phyloP scores from a whole-genome alignment of 2,113 vertebrate genomes.

The Pipa parva region DNA sequence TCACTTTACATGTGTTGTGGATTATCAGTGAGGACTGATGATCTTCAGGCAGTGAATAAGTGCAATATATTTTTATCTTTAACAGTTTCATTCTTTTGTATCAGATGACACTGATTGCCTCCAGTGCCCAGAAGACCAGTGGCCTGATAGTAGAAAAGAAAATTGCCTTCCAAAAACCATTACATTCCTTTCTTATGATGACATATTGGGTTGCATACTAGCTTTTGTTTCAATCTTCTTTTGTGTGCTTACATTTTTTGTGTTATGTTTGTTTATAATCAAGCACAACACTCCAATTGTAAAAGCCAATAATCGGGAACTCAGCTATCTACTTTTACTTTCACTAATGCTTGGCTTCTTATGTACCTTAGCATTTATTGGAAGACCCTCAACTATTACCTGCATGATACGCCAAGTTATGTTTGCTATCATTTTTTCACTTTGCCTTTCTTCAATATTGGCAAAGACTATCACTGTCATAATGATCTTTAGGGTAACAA shows the following conservation, averaged over 20 bases:
- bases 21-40: no score
- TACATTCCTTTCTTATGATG: slow-evolving; percentile 25
- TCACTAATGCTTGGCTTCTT: slow-evolving; percentile 59
- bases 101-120: slow-evolving; percentile 15
- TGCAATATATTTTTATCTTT: no score
- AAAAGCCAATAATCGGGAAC: slow-evolving; percentile 35
- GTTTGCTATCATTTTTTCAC: slow-evolving; percentile 48
- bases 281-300: slow-evolving; percentile 48
- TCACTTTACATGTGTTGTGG: no score
- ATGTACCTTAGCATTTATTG: slow-evolving; percentile 61
- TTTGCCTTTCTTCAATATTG: slow-evolving; percentile 20
- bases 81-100: no score
- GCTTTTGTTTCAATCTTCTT: slow-evolving; percentile 4
- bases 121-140: slow-evolving; percentile 21
- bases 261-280: slow-evolving; percentile 6
- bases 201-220: background rate
- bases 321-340: slow-evolving; percentile 58
- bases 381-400: slow-evolving; percentile 49
- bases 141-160: slow-evolving; percentile 12
- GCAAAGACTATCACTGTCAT: slow-evolving; percentile 22
- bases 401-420: slow-evolving; percentile 51
- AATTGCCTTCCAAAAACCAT: slow-evolving; percentile 15
- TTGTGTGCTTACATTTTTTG: slow-evolving; percentile 14
- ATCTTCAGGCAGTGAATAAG: no score
- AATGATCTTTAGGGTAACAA: slow-evolving; percentile 18